Percentiles rank a stretch among this genome's conserved stretches.
These are phyloP conservation scores for Bovichtus variegatus DNA, from an alignment of 2,797 vertebrate species.

Conservation along the genomic window DNA sequence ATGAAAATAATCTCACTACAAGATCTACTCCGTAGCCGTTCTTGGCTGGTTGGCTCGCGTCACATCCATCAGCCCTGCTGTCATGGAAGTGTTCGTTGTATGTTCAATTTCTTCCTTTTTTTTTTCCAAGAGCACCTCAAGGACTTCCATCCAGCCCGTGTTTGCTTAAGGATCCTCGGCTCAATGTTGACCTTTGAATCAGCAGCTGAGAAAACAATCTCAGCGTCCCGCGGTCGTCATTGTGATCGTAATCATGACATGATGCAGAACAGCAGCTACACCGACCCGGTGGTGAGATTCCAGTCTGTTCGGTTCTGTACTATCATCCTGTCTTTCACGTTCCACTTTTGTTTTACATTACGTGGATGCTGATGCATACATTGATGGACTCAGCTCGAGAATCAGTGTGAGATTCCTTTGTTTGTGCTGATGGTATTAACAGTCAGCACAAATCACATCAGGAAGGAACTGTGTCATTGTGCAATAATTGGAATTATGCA, in stretches of 20 bases:
- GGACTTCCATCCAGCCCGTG: not conserved
- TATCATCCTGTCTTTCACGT: constrained; percentile 12
- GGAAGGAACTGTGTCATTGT: constrained; percentile 80
- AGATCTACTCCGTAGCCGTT: not conserved
- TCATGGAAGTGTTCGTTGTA: not conserved
- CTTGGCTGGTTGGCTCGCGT: no score
- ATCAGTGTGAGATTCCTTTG: constrained; percentile 71
- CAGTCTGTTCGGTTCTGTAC: not conserved
- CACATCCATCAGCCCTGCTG: no score
- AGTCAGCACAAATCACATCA: constrained; percentile 83
- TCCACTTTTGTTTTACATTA: constrained; percentile 15
- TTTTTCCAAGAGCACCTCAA: not conserved
- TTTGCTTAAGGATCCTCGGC: not conserved
- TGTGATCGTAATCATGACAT: not conserved
- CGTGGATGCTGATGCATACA: constrained; percentile 56
- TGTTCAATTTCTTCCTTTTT: no score
- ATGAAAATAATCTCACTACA: not conserved
- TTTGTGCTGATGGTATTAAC: constrained; percentile 83
- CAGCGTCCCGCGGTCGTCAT: not conserved
- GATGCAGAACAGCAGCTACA: not conserved
- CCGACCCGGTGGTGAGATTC: not conserved
- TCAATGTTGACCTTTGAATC: not conserved
- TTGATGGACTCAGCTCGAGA: constrained; percentile 54
- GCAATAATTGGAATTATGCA: constrained; percentile 85
- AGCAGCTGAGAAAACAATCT: not conserved